phyloP scores from a whole-genome alignment of 2,888 invertebrate genomes.

The Apamea sordens region DNA sequence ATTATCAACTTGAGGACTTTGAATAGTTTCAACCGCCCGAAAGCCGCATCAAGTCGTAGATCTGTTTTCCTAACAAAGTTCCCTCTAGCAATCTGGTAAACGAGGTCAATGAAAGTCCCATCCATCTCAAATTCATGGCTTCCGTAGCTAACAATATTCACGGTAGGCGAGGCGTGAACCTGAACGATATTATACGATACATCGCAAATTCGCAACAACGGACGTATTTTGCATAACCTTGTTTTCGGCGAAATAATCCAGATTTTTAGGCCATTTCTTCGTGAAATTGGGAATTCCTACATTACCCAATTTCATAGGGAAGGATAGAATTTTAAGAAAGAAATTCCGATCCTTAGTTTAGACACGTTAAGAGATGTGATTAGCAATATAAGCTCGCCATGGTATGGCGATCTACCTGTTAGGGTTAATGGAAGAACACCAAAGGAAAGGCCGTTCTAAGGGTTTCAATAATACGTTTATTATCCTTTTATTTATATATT shows the following conservation, averaged over 20 bases:
- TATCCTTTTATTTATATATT: too few species aligned
- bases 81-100: neutral
- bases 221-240: constrained; percentile 35
- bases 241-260: constrained; percentile 18
- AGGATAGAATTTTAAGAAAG: too few species aligned
- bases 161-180: constrained; percentile 53
- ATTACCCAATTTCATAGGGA: constrained; percentile 1
- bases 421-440: too few species aligned
- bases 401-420: neutral
- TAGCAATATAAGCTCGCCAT: too few species aligned
- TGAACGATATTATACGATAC: constrained; percentile 46
- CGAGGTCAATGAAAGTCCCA: constrained; percentile 24
- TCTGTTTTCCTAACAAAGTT: constrained; percentile 14
- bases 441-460: too few species aligned
- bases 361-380: neutral
- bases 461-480: too few species aligned
- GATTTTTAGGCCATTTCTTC: constrained; percentile 38
- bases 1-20: too few species aligned
- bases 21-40: neutral
- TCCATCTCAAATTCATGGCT: constrained; percentile 12
- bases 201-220: constrained; percentile 37
- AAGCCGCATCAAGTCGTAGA: neutral
- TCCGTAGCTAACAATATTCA: constrained; percentile 56
- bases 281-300: constrained; percentile 28
- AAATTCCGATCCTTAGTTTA: neutral